A percentile compares a stretch with the other conserved stretches of the same genome.
Conservation (phyloP, 1,140 invertebrate species). For the Diabrotica undecimpunctata region DNA sequence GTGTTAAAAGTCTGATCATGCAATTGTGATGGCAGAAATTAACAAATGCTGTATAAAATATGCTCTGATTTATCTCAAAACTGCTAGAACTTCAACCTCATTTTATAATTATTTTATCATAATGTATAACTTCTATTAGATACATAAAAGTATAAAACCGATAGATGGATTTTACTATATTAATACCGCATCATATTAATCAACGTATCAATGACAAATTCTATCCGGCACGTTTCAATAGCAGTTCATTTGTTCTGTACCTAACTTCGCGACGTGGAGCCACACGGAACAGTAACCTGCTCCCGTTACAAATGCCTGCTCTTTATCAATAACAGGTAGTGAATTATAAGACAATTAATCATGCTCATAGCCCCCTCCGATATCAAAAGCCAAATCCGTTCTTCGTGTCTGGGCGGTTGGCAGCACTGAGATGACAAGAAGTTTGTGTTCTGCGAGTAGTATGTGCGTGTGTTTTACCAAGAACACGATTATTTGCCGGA, state of each 20-base stretch:
- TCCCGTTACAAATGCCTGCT: conserved; percentile 4
- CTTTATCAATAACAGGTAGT: conserved; percentile 20
- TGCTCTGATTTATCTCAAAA: too few relatives aligned
- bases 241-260: too few relatives aligned
- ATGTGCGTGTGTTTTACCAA: neutral
- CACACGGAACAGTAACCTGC: neutral
- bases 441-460: neutral
- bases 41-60: too few relatives aligned
- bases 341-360: conserved; percentile 20
- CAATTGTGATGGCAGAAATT: too few relatives aligned
- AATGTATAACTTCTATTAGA: too few relatives aligned
- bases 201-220: neutral
- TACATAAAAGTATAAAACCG: too few relatives aligned
- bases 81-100: too few relatives aligned
- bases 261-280: neutral
- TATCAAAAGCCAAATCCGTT: neutral
- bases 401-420: neutral
- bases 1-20: too few relatives aligned
- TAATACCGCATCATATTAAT: too few relatives aligned
- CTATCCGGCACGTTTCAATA: neutral
- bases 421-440: neutral
- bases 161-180: too few relatives aligned
- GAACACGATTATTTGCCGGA: conserved; percentile 2
- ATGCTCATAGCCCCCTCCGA: conserved; percentile 11
- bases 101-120: too few relatives aligned